Evolutionary conservation across 2,797 vertebrate genomes (phyloP), one percentile per base, ranked within the genome.

Genomic region (Australoheros facetus): DNA sequence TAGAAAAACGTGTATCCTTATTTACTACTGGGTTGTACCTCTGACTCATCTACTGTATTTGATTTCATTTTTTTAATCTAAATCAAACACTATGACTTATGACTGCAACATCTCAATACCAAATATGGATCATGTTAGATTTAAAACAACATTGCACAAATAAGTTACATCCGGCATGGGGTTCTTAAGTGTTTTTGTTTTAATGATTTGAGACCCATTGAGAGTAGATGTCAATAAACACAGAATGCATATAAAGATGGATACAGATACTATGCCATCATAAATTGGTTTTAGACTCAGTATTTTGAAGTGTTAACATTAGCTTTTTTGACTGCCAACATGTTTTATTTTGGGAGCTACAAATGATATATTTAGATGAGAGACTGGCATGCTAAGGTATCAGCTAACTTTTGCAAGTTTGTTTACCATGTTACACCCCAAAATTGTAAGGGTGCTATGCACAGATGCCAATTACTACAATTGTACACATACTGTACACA

Each of bases 1-100:
- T 42, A 59, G 56, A 82, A 66, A 30, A 80, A 75, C 77, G 34
- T 77, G 80, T 11, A 79, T 82, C 80, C 39, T 71, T 56, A 48
- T 69, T 85, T 73, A 73, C 32, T 30, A 32, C n/a, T 34, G 11
- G 53, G 26, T 76, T 64, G 51, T 28, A 64, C 55, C 55, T 71
- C 53, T 6, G 5, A 81, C 14, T n/a, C 26, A 74, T 14, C 26
- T 4, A 26, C 26, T 26, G 26, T 26, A 56, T 57, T 76, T 72
- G 23, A 48, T 70, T 3, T 59, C 10, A 16, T 4, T 21, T 51
- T 48, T 48, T 71, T 32, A 1, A 32, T 84, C 26, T 26, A 42
- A 78, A 71, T 75, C 56, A 45, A 70, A 73, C 59, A 72, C 17
- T 17, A 4, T 11, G 37, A 39, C 2, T 42, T 19, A 14, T 13